Evolutionary conservation across 2,888 invertebrate genomes (phyloP).

Genomic region (Synanthedon tipuliformis): DNA sequence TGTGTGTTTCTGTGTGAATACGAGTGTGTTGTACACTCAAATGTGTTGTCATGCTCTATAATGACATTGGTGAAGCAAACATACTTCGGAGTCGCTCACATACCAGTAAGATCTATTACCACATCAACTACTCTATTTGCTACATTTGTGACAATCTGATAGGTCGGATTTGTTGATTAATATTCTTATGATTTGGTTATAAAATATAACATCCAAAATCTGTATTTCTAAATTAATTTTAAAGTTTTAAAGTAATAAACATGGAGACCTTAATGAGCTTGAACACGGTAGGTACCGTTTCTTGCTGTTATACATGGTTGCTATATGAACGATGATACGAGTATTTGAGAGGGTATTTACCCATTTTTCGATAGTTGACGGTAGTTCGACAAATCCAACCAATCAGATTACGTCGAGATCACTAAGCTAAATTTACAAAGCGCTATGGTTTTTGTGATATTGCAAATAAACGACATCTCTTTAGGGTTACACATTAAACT

Average conservation of each 20-base stretch:
- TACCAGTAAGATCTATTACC: constrained; percentile 46
- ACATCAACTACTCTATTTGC: constrained; percentile 6
- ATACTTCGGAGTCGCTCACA: constrained; percentile 57
- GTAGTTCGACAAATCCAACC: no score
- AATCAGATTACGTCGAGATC: background rate
- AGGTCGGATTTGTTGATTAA: no score
- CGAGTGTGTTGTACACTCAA: constrained; percentile 13
- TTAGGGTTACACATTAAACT: background rate
- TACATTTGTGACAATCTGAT: background rate
- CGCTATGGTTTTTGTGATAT: background rate
- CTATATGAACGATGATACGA: no score
- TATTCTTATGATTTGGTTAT: no score
- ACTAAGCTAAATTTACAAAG: background rate
- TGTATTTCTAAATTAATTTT: no score
- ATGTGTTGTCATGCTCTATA: background rate
- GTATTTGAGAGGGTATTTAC: no score
- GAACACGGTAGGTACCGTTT: no score
- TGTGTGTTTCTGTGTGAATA: constrained; percentile 26
- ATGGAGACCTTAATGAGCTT: no score
- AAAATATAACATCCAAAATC: no score
- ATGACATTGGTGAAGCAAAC: background rate
- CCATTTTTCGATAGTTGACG: no score
- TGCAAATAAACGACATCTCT: constrained; percentile 5
- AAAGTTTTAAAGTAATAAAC: no score
- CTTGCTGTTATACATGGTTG: no score